Conservation (phyloP, 2,113 vertebrate species). For the Amphiprion ocellaris region DNA sequence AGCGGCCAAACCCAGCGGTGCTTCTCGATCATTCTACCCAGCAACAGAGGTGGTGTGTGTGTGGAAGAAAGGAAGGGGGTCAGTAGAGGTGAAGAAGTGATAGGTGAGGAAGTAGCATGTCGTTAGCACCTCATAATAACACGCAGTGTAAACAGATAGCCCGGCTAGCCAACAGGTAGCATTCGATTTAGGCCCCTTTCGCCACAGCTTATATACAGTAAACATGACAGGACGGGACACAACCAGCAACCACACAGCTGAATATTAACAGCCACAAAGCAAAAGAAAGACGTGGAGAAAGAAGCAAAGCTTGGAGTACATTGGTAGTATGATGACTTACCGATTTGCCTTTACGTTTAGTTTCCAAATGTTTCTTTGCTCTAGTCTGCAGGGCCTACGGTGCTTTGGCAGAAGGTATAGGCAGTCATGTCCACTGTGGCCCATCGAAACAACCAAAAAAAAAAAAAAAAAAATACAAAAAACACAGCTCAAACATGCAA, state of each 20-base stretch:
- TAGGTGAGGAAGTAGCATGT: constrained; percentile 65
- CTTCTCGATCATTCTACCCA: constrained; percentile 67
- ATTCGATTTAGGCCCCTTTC: constrained; percentile 35
- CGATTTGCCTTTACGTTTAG: constrained; percentile 61
- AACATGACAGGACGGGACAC: constrained; percentile 10
- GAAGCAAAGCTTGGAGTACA: constrained; percentile 26
- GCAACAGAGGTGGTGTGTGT: constrained; percentile 65
- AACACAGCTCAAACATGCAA: constrained; percentile 56
- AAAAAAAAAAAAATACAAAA: constrained; percentile 25
- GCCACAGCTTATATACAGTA: constrained; percentile 24
- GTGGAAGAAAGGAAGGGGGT: constrained; percentile 13
- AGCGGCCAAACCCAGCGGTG: constrained; percentile 45
- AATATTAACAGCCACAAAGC: constrained; percentile 12
- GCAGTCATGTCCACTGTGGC: constrained; percentile 70
- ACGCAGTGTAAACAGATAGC: constrained; percentile 59
- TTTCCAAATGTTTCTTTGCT: constrained; percentile 66
- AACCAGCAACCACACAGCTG: neutral
- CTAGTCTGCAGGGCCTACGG: constrained; percentile 62
- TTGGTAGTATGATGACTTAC: constrained; percentile 73
- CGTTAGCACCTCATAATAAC: constrained; percentile 57
- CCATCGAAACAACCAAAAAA: constrained; percentile 41
- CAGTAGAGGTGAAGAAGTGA: constrained; percentile 57
- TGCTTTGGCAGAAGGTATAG: constrained; percentile 66
- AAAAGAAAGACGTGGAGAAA: constrained; percentile 10
- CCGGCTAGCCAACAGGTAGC: constrained; percentile 52